phyloP scores from a whole-genome alignment of 2,113 vertebrate species.

The Seriola quinqueradiata region DNA sequence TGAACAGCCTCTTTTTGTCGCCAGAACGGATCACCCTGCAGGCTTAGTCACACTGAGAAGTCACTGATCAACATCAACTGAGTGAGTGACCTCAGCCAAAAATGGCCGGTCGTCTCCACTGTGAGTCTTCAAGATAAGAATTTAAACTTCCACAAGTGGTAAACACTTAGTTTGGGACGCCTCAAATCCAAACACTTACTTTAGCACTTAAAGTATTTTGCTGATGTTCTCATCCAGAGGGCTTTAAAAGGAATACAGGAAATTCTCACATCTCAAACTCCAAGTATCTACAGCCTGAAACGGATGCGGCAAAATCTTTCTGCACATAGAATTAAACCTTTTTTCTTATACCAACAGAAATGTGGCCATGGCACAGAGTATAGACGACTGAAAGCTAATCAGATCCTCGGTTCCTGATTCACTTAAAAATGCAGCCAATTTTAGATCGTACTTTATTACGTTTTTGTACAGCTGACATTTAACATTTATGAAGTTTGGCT shows the following conservation, averaged over 20 bases:
- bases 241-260: neutral
- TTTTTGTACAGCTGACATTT: no score
- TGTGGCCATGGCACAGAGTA: no score
- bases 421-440: no score
- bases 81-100: conserved; percentile 20
- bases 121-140: neutral
- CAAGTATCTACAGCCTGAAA: neutral
- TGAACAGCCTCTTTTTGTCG: conserved; percentile 5
- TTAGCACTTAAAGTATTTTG: neutral
- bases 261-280: neutral
- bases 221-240: neutral
- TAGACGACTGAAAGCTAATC: no score
- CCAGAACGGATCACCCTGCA: neutral
- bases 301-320: no score
- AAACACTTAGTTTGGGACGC: neutral
- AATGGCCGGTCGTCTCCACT: neutral
- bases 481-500: no score
- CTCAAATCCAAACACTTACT: neutral
- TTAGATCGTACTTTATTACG: no score
- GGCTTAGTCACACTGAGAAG: conserved; percentile 21
- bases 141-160: conserved; percentile 1
- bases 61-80: neutral
- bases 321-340: no score
- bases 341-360: no score
- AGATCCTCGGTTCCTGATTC: no score